These are phyloP conservation scores for Lacerta viridis DNA, from an alignment of 2,797 vertebrate genomes.

Conservation along the genomic window DNA sequence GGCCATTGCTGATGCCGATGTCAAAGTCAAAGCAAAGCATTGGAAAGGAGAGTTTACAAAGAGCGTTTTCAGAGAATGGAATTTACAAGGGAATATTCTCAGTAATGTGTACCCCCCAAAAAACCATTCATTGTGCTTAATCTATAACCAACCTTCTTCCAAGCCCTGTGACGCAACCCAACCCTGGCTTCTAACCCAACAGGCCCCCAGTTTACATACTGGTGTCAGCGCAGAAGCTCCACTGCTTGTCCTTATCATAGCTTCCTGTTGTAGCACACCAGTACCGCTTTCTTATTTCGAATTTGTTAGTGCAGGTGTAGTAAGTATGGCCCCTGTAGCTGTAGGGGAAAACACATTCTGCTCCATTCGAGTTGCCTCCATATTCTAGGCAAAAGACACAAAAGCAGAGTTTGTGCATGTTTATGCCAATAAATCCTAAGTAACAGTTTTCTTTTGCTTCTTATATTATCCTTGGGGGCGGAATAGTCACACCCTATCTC, in stretches of 20 bases:
- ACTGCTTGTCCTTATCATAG: constrained; percentile 14
- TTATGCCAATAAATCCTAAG: not conserved
- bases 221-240: constrained; percentile 39
- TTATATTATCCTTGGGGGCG: not conserved
- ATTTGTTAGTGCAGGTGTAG: constrained; percentile 9
- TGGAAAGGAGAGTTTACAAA: too few relatives aligned
- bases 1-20: not conserved
- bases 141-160: not conserved
- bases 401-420: not conserved
- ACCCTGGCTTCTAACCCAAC: not conserved
- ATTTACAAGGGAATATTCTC: not conserved
- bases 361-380: constrained; percentile 25
- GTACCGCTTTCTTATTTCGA: not conserved
- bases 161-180: too few relatives aligned
- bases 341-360: constrained; percentile 11
- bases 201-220: constrained; percentile 8
- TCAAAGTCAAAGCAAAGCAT: not conserved
- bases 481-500: not conserved
- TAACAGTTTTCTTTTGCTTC: not conserved
- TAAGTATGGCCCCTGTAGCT: not conserved
- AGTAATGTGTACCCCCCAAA: not conserved
- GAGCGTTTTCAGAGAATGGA: not conserved
- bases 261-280: constrained; percentile 30
- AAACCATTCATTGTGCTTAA: not conserved
- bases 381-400: constrained; percentile 18